A percentile compares a stretch with the other conserved stretches of the same genome.
These are phyloP conservation scores for Myzus persicae DNA, from an alignment of 1,140 invertebrate species.

Conservation along the genomic window DNA sequence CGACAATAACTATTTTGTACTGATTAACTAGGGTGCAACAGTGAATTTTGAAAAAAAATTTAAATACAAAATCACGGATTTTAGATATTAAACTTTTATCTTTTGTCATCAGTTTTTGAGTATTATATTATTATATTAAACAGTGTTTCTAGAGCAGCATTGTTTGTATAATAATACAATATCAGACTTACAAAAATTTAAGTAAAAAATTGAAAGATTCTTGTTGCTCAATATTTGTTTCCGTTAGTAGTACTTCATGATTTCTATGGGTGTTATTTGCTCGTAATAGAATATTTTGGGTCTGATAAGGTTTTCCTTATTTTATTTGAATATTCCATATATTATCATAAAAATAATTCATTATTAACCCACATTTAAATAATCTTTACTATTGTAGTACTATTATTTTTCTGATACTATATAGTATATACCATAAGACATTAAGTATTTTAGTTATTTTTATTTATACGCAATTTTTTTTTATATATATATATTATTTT, in stretches of 20 bases:
- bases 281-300: background rate
- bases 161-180: conserved; percentile 12
- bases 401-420: conserved; percentile 49
- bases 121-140: conserved; percentile 13
- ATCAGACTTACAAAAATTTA: background rate
- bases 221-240: conserved; percentile 55
- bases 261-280: conserved; percentile 21
- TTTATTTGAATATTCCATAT: conserved; percentile 14
- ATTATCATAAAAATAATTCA: background rate
- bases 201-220: conserved; percentile 31
- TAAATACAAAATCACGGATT: conserved; percentile 14
- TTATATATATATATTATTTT: conserved; percentile 36
- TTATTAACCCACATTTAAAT: background rate
- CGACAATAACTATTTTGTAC: conserved; percentile 49
- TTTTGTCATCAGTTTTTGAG: background rate
- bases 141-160: background rate
- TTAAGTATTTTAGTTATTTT: conserved; percentile 45
- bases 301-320: background rate
- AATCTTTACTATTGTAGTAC: background rate
- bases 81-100: conserved; percentile 30
- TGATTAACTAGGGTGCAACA: conserved; percentile 52
- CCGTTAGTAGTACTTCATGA: conserved; percentile 38
- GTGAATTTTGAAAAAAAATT: conserved; percentile 42
- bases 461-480: conserved; percentile 32
- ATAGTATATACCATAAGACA: conserved; percentile 1